phyloP scores from a whole-genome alignment of 2,113 vertebrate genomes.

The Cyphomyrus discorhynchus region DNA sequence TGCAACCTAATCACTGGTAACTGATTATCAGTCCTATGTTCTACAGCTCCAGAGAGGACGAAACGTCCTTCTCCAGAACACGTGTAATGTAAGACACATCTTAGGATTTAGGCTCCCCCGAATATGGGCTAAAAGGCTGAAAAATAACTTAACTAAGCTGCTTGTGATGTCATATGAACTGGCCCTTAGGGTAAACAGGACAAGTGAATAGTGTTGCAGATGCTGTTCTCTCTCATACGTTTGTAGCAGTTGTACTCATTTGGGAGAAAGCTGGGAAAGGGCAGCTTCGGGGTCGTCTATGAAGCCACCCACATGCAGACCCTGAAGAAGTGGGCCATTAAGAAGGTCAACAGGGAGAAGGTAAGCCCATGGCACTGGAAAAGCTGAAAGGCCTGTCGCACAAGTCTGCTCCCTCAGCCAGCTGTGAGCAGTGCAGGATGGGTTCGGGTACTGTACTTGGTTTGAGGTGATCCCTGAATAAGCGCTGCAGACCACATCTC shows the following conservation, averaged over 20 bases:
- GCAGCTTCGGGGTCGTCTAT: constrained; percentile 70
- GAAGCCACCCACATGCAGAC: constrained; percentile 67
- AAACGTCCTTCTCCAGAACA: constrained; percentile 34
- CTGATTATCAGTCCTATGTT: constrained; percentile 67
- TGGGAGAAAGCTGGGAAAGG: constrained; percentile 71
- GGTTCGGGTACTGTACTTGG: background rate
- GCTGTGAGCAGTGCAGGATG: background rate
- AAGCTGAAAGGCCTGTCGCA: background rate
- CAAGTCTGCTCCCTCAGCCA: background rate
- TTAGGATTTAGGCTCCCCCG: constrained; percentile 41
- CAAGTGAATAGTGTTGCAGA: background rate
- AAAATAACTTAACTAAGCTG: constrained; percentile 23
- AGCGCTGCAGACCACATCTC: constrained; percentile 25
- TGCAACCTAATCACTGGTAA: constrained; percentile 71
- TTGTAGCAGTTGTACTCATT: constrained; percentile 67
- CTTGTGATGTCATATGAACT: background rate
- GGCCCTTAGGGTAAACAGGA: background rate
- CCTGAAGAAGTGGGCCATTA: constrained; percentile 68
- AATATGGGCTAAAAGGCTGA: constrained; percentile 33
- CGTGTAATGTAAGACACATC: constrained; percentile 48
- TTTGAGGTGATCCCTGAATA: background rate
- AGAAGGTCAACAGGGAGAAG: constrained; percentile 70
- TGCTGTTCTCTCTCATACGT: constrained; percentile 27
- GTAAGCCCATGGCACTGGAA: constrained; percentile 46
- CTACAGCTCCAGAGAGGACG: constrained; percentile 50